Conservation (phyloP, 1,140 invertebrate genomes). For the Procambarus clarkii region DNA sequence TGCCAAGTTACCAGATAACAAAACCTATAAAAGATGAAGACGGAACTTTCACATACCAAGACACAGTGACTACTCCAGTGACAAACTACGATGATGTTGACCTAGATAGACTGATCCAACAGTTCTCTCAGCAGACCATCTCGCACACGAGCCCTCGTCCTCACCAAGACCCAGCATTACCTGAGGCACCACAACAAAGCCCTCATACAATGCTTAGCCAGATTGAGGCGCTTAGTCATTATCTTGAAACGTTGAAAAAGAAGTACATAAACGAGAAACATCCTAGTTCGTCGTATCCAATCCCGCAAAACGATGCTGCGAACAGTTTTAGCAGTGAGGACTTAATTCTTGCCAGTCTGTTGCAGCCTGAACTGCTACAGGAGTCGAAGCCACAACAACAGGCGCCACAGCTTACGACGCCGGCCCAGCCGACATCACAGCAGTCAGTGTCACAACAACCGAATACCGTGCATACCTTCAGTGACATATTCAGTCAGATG, state of each 20-base stretch:
- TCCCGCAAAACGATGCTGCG: not conserved
- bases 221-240: slow-evolving; percentile 9
- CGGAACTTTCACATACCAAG: not conserved
- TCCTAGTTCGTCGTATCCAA: not conserved
- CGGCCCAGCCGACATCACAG: not conserved
- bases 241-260: slow-evolving; percentile 7
- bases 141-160: not conserved
- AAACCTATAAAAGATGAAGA: not conserved
- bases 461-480: not conserved
- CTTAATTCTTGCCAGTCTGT: slow-evolving; percentile 8
- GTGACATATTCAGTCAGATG: not conserved
- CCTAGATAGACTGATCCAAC: slow-evolving; percentile 6
- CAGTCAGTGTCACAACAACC: not conserved
- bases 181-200: not conserved
- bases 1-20: not conserved
- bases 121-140: slow-evolving; percentile 9
- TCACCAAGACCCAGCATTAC: not conserved
- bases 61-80: not conserved
- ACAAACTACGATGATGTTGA: not conserved
- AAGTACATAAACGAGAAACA: not conserved
- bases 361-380: not conserved
- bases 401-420: not conserved
- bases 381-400: not conserved
- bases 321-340: not conserved
- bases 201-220: not conserved